Conservation (phyloP, 2,888 invertebrate species). For the Dolomedes plantarius region DNA sequence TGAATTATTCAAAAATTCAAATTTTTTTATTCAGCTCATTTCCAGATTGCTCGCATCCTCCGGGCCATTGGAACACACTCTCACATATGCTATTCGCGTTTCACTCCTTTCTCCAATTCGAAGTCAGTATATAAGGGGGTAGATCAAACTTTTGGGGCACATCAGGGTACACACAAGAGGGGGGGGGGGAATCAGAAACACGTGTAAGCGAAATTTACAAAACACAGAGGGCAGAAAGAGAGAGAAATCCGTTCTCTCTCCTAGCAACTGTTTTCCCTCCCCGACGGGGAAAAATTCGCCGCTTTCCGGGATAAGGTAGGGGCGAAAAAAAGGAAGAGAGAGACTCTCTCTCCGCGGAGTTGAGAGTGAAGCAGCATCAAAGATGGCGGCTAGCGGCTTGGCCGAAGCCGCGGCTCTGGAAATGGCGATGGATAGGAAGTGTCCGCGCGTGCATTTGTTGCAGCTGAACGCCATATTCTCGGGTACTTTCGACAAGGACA, state of each 20-base stretch:
- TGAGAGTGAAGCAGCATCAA: constrained; percentile 26
- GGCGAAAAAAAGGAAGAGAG: constrained; percentile 8
- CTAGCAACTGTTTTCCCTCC: constrained; percentile 53
- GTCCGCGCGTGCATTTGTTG: constrained; percentile 42
- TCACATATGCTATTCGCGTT: too few species aligned
- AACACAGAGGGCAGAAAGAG: neutral
- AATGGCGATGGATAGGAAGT: constrained; percentile 42
- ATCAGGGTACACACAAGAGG: neutral
- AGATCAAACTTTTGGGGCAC: neutral
- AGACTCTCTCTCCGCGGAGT: neutral
- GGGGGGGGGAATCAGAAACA: neutral
- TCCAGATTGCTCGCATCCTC: too few species aligned
- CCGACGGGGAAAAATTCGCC: constrained; percentile 8
- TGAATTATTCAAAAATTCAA: too few species aligned
- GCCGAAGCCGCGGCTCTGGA: constrained; percentile 63
- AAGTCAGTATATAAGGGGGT: neutral
- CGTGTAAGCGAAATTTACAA: neutral
- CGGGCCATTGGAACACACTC: too few species aligned
- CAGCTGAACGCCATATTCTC: constrained; percentile 51
- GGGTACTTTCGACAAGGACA: constrained; percentile 32
- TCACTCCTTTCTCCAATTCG: neutral
- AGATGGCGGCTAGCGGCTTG: constrained; percentile 71
- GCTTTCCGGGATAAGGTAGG: constrained; percentile 7
- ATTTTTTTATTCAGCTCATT: too few species aligned
- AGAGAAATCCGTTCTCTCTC: neutral